These are phyloP conservation scores for Myotis yumanensis DNA, from an alignment of 2,113 vertebrate species.

Conservation along the genomic window DNA sequence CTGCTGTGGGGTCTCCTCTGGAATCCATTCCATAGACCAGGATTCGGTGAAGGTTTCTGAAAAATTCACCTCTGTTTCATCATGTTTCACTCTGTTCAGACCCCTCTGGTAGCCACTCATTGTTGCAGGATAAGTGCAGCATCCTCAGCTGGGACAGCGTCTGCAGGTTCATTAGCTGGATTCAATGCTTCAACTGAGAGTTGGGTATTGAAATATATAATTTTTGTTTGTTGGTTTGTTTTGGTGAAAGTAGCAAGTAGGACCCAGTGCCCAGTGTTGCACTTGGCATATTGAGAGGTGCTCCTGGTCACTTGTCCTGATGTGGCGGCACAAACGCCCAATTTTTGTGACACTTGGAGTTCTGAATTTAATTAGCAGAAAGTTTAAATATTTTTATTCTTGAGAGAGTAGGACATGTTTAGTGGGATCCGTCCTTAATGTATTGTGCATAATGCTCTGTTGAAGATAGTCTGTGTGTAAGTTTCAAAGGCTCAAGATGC, in stretches of 20 bases:
- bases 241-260: not conserved
- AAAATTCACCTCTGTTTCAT: not conserved
- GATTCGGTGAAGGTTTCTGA: not conserved
- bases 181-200: not conserved
- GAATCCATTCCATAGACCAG: not conserved
- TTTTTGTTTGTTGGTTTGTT: not conserved
- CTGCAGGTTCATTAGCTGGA: not conserved
- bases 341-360: not conserved
- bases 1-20: not conserved
- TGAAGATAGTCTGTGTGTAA: not conserved
- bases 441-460: not conserved
- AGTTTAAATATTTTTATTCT: conserved; percentile 27
- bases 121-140: not conserved
- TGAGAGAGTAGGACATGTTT: not conserved
- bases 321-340: not conserved
- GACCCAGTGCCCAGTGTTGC: not conserved
- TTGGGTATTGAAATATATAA: not conserved
- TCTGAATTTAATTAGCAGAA: not conserved
- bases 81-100: not conserved
- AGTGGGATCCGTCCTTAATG: not conserved
- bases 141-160: not conserved
- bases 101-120: not conserved
- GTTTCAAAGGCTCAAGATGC: not conserved
- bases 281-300: not conserved
- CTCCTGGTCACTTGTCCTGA: not conserved